Percentiles rank a stretch among this genome's conserved stretches.
Conservation (phyloP, 2,888 invertebrate genomes). For the Metallyticus violacea region DNA sequence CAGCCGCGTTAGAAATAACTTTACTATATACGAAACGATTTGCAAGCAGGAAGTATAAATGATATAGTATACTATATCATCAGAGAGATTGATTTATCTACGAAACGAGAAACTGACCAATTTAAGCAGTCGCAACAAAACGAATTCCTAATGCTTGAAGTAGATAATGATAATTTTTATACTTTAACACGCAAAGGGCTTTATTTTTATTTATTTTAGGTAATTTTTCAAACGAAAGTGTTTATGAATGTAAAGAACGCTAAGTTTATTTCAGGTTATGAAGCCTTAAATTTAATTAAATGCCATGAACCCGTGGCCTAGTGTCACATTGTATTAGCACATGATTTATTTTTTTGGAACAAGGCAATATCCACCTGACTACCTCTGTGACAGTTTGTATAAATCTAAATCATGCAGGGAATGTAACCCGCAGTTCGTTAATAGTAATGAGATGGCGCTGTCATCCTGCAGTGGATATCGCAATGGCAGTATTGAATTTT, state of each 20-base stretch:
- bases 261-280: neutral
- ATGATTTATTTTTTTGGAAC: neutral
- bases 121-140: too few relatives aligned
- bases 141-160: too few relatives aligned
- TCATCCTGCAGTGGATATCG: neutral
- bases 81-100: too few relatives aligned
- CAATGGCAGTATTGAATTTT: neutral
- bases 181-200: too few relatives aligned
- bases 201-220: too few relatives aligned
- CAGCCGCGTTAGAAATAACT: too few relatives aligned
- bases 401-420: neutral
- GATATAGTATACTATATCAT: too few relatives aligned
- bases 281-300: neutral
- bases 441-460: neutral
- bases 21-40: too few relatives aligned
- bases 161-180: too few relatives aligned
- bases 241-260: neutral
- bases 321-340: neutral
- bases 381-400: neutral
- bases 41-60: too few relatives aligned
- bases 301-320: neutral
- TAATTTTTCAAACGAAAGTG: too few relatives aligned
- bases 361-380: neutral
- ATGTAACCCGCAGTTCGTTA: neutral
- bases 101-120: too few relatives aligned